phyloP scores from a whole-genome alignment of 2,888 invertebrate genomes.

The Nemapogon koenigi region DNA sequence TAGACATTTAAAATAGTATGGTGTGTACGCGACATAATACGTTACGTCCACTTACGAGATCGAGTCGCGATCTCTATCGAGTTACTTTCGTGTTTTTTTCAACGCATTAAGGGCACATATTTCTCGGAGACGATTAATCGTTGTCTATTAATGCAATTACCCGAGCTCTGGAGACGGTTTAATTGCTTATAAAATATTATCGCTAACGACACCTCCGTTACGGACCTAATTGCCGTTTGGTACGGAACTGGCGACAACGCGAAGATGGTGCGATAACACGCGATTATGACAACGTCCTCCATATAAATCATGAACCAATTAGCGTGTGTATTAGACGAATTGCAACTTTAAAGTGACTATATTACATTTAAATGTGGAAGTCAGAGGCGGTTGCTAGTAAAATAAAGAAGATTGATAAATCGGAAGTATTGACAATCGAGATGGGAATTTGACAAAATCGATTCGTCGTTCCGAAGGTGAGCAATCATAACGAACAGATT shows the following conservation, averaged over 20 bases:
- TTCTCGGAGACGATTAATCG: conserved; percentile 5
- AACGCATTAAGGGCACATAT: conserved; percentile 7
- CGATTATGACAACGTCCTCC: conserved; percentile 23
- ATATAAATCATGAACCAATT: no score
- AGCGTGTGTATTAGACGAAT: no score
- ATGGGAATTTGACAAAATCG: no score
- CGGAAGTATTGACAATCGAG: no score
- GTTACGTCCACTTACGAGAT: conserved; percentile 3
- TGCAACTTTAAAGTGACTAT: no score
- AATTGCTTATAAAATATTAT: conserved; percentile 28
- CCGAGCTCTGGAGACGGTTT: conserved; percentile 21
- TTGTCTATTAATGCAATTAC: conserved; percentile 22
- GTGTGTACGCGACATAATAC: no score
- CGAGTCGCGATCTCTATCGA: conserved; percentile 4
- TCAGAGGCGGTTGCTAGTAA: no score
- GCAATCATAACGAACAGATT: conserved; percentile 46
- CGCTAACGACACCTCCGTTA: conserved; percentile 16
- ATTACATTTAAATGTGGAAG: no score
- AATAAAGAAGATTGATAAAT: no score
- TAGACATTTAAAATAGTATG: no score
- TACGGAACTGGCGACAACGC: conserved; percentile 15
- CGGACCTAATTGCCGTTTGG: conserved; percentile 17
- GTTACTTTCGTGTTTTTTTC: conserved; percentile 1
- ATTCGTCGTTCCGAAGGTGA: no score
- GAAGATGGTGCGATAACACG: conserved; percentile 28